Base-by-base conservation (phyloP, 2,797 vertebrate species). In the Tarsius wallacei region DNA sequence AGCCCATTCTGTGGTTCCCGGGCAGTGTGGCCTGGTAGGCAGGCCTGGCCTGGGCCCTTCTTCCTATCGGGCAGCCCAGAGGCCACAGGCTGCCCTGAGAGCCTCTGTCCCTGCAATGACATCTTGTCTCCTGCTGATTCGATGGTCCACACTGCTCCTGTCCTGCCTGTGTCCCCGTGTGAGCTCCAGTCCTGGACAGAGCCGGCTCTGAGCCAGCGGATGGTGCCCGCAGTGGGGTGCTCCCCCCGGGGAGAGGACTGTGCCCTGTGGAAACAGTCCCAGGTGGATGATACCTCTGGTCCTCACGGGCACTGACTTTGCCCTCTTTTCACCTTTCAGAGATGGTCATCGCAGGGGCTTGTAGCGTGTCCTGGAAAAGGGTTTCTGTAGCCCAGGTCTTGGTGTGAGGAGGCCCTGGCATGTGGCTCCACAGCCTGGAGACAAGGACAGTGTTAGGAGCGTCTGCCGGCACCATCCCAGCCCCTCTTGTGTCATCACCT, bases 381-480 rank as follows among this genome's bases (percentile, higher is more conserved):
- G 19, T 10, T 55, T 26, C 21, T 42, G 13, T 4, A 28, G 53
- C 33, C 22, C 66, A 31, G 28, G 6, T 55, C 42, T 24, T 15
- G 33, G 22, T 31, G 12, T 5, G 42, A 17, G 16, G 51, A 5
- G 15, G n/a, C 22, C 15, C 77, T 80, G 53, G 76, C 76, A 31
- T 24, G 13, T 5, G 49, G 47, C 64, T 61, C n/a, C 16, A 12
- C 1, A 15, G 22, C 66, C 17, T 1, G 42, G 3, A 28, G 59
- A 81, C 26, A 13, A n/a, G 13, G 31, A 17, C 33, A 15, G 84
- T 6, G 70, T 24, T 47, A 9, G 9, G 22, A 57, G 36, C 1
- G 15, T n/a, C 53, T 55, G 16, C 16, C 1, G 6, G 21, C 4
- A 1, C 42, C 11, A 17, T 17, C 63, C 53, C 0, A 0, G n/a